Evolutionary conservation across 92 coral and sea anemone species (phyloP), one percentile per base, ranked within the genome.

Genomic region (Zoanthus sansibaricus): DNA sequence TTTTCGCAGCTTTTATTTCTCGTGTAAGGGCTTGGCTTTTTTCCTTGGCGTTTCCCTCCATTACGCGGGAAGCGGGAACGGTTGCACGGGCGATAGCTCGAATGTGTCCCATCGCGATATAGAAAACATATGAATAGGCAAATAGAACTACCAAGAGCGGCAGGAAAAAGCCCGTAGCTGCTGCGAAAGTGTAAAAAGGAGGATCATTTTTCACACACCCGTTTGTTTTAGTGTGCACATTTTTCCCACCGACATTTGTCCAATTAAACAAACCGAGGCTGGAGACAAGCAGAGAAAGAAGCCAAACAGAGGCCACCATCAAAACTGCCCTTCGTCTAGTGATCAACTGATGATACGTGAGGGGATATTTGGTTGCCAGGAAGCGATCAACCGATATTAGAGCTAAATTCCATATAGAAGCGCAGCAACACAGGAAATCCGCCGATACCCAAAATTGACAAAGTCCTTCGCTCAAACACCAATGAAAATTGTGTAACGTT

Each of bases 131-230:
- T 6, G 98, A 92, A 64, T 97, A 97, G 7, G 98, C 94, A 13
- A 88, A 71, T 11, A 93, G 48, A 2, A 97, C 89, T 42, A 97
- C 75, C 10, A 73, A 79, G 12, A 97, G 88, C 3, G 99, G 99
- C 9, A 95, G 82, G 71, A 95, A 92, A 46, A 97, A 93, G 9
- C 99, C 99, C 3, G 91, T 84, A 9, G 67, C 16, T 5, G 98
- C 86, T 7, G 95, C 95, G 31, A 97, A 91, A 12, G 95, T 90
- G 89, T 97, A 97, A 71, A 90, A 97, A 46, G 87, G 89, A 14
- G 91, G 92, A 74, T 97, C 99, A 9, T 72, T 20, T 87, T 97
- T 97, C 73, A 71, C 75, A 78, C 99, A 97, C 48, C 97, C 99
- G 76, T 91, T 49, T 16, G n/a, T 20, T 2, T 37, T 0, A 7